Evolutionary conservation across 2,888 invertebrate genomes (phyloP).

Genomic region (Tipula unca): DNA sequence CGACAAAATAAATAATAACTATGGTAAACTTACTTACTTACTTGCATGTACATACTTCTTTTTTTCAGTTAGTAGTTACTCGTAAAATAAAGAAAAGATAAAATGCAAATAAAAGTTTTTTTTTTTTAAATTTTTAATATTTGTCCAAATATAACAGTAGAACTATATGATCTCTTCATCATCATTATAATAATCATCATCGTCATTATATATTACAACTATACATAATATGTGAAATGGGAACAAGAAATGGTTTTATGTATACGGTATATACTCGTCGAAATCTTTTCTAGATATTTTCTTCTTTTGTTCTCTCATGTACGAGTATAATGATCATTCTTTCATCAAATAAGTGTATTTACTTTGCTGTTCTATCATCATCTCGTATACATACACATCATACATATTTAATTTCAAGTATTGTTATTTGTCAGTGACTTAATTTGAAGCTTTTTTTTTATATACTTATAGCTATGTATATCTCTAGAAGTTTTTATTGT

Average conservation of each 20-base stretch:
- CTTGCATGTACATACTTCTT: background rate
- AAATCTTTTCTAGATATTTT: background rate
- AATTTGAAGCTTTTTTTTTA: background rate
- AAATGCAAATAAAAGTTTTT: background rate
- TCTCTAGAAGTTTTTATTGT: no score
- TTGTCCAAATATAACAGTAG: conserved; percentile 8
- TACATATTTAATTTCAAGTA: background rate
- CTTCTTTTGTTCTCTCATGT: background rate
- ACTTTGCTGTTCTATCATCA: background rate
- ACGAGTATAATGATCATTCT: background rate
- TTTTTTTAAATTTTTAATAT: background rate
- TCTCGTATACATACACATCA: background rate
- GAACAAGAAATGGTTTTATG: background rate
- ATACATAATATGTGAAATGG: background rate
- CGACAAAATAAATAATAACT: background rate
- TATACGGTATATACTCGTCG: background rate
- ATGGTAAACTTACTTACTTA: background rate
- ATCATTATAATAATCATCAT: background rate
- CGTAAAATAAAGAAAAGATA: background rate
- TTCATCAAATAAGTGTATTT: background rate
- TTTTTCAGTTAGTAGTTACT: background rate
- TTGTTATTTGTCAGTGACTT: conserved; percentile 14
- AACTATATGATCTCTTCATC: conserved; percentile 9
- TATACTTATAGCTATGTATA: no score
- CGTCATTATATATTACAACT: background rate